Conservation (phyloP, 2,113 vertebrate genomes). For the Halcyon senegalensis region DNA sequence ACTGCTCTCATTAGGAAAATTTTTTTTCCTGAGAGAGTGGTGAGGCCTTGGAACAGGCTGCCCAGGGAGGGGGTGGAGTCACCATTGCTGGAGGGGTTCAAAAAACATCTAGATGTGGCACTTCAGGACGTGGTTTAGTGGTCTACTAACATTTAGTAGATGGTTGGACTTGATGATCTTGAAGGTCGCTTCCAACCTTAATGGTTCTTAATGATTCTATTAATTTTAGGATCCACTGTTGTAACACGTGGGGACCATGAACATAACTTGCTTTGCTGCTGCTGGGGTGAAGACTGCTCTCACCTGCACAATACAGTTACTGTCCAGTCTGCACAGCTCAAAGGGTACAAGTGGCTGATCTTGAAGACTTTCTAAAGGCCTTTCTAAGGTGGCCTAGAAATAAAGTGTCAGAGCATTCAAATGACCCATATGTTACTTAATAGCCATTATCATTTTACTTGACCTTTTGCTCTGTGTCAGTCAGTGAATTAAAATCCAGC, state of each 20-base stretch:
- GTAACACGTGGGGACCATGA: neutral
- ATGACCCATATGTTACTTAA: neutral
- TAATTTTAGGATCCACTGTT: neutral
- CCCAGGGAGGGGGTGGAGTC: no score
- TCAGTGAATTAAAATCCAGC: conserved; percentile 21
- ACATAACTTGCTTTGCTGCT: neutral
- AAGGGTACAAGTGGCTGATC: neutral
- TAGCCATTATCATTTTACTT: conserved; percentile 9
- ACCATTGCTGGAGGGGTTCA: no score
- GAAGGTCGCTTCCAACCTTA: no score
- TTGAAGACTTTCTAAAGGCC: neutral
- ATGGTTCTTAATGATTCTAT: no score
- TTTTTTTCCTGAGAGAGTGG: no score
- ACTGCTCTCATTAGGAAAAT: neutral
- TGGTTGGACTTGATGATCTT: no score
- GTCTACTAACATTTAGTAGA: no score
- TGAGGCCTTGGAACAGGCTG: no score
- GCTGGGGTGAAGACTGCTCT: neutral
- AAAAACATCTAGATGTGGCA: no score
- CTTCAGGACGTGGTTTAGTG: no score
- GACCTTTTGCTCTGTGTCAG: neutral
- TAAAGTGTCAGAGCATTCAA: neutral
- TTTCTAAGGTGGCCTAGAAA: neutral
- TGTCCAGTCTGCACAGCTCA: neutral
- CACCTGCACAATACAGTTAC: neutral